Conservation (phyloP, 30 jellyfish, hydroid and myxozoan genomes). For the Hydra vulgaris region DNA sequence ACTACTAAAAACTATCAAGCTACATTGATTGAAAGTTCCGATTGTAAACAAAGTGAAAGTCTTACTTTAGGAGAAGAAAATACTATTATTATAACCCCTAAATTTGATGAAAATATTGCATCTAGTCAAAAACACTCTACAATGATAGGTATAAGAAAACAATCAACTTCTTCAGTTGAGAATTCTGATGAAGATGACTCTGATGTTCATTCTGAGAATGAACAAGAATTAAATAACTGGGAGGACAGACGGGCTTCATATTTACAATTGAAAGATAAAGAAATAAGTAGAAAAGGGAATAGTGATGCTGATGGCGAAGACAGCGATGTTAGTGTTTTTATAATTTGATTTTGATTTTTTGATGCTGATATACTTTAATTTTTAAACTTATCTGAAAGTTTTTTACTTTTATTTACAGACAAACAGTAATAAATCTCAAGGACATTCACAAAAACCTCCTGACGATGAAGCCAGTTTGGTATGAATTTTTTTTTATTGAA, state of each 20-base stretch:
- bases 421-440: background rate
- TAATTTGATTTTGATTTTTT: background rate
- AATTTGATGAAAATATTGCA: background rate
- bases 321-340: conserved; percentile 46
- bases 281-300: background rate
- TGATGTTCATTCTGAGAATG: conserved; percentile 26
- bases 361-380: background rate
- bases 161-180: conserved; percentile 32
- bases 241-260: conserved; percentile 80
- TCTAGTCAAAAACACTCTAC: background rate
- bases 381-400: background rate
- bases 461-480: conserved; percentile 2
- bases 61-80: background rate
- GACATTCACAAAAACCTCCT: background rate
- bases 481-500: background rate
- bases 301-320: conserved; percentile 93
- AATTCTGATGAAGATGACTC: conserved; percentile 36
- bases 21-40: conserved; percentile 69
- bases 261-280: conserved; percentile 44
- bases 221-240: conserved; percentile 26
- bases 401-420: background rate
- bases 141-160: conserved; percentile 15
- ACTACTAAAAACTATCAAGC: conserved; percentile 89
- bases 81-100: conserved; percentile 14
- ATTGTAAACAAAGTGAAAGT: background rate